Evolutionary conservation across 1,140 invertebrate genomes (phyloP), one percentile per base, ranked within the genome.

Genomic region (Rhysida immarginata): DNA sequence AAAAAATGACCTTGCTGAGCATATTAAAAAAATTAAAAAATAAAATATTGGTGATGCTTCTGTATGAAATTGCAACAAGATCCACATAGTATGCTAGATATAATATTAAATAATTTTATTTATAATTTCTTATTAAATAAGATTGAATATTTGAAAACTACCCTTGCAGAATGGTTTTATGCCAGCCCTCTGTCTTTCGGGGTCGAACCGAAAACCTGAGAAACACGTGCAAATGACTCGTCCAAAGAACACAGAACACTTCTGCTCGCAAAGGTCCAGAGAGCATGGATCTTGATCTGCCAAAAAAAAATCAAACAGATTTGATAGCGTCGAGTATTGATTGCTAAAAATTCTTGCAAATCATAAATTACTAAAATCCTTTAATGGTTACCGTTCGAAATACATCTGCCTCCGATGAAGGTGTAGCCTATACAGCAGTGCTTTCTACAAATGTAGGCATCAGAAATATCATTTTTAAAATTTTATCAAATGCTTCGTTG

Each of bases 161-260:
- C 55, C 55, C 5, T 27, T 16, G 21, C 55, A 56, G 55, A 51
- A 56, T 20, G 55, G 48, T 26, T 43, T 43, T 16, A 49, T 18
- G 21, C 21, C 29, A 18, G 45, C 13, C 42, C 41, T 56, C 42
- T 42, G 52, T 49, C 55, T 5, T 42, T 78, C 74, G 0, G 70
- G 65, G 61, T 71, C 72, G 64, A 80, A 81, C 57, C 67, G 72
- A 64, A 77, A 82, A 0, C 80, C 80, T 23, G 72, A 66, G 63
- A 73, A 75, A 59, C 80, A 82, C 16, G 77, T 78, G 66, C 80
- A 82, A 63, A 81, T 78, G 13, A 82, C 66, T n/a, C 75, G 64
- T 51, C 78, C 75, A 14, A 76, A 71, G 48, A 72, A 75, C 20
- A 80, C 73, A 18, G 74, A 74, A 63, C 80, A 82, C 54, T 72